These are phyloP conservation scores for Pachyramphus minor DNA, from an alignment of 2,113 vertebrate species.

Conservation along the genomic window DNA sequence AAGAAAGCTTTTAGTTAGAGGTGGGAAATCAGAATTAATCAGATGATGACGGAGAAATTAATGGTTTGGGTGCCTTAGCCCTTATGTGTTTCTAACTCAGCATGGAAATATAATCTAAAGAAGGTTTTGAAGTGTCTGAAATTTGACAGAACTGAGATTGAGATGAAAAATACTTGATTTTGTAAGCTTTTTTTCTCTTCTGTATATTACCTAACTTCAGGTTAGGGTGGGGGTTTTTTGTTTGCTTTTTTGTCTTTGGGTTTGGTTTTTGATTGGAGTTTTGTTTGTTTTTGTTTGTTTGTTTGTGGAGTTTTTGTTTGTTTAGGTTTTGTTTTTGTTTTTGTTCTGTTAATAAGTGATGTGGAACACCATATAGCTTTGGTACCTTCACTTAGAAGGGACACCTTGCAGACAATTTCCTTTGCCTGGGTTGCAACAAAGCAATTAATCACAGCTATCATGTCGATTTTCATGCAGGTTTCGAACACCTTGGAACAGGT, in stretches of 20 bases:
- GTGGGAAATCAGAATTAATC: not conserved
- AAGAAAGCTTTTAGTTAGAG: not conserved
- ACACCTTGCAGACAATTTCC: not conserved
- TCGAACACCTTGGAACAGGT: not conserved
- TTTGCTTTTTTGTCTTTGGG: too few relatives aligned
- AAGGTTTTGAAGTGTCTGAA: not conserved
- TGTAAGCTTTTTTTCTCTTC: too few relatives aligned
- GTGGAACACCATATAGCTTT: not conserved
- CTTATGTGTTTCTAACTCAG: fast-evolving
- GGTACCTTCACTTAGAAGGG: not conserved
- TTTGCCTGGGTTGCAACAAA: not conserved
- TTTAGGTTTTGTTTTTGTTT: not conserved
- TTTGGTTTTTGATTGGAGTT: too few relatives aligned
- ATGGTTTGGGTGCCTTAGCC: not conserved
- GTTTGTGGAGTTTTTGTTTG: too few relatives aligned
- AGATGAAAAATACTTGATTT: not conserved
- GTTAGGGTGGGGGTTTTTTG: too few relatives aligned
- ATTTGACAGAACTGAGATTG: not conserved
- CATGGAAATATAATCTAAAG: not conserved
- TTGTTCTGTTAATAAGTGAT: not conserved
- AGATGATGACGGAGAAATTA: not conserved
- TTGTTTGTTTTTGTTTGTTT: too few relatives aligned
- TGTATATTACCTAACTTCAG: too few relatives aligned
- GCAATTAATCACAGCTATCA: not conserved
- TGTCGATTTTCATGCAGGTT: not conserved